Evolutionary conservation across 1,140 invertebrate species (phyloP).

Genomic region (Pseudomyrmex cubaensis): DNA sequence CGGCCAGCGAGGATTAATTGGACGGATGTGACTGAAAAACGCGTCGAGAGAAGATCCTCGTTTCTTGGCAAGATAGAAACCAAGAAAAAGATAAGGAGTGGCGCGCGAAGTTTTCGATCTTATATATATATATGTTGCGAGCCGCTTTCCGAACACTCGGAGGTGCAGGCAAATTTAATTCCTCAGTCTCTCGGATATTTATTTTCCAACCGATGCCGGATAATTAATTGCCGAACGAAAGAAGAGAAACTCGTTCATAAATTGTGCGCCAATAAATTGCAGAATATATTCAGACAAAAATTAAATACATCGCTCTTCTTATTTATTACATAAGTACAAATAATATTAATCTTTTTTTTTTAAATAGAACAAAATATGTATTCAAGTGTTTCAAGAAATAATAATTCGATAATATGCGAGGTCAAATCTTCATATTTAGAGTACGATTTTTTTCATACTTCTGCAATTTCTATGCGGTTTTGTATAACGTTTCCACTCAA

Average conservation of each 20-base stretch:
- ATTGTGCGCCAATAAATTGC: not conserved
- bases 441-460: not conserved
- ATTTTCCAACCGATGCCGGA: constrained; percentile 7
- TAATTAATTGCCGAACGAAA: constrained; percentile 46
- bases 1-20: constrained; percentile 63
- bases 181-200: constrained; percentile 40
- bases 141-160: constrained; percentile 24
- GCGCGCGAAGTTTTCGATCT: constrained; percentile 41
- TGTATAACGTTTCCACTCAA: constrained; percentile 27
- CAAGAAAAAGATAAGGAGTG: constrained; percentile 4
- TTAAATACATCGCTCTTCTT: not conserved
- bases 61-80: constrained; percentile 31
- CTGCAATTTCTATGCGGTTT: not conserved
- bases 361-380: not conserved
- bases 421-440: too few relatives aligned
- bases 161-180: constrained; percentile 30
- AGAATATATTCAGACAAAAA: not conserved
- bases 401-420: not conserved
- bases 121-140: not conserved
- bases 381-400: not conserved
- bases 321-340: not conserved
- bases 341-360: not conserved
- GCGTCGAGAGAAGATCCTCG: constrained; percentile 50
- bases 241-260: constrained; percentile 15
- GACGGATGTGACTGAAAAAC: constrained; percentile 65